Conservation (phyloP, 2,113 vertebrate genomes). For the Campylomormyrus numenius region DNA sequence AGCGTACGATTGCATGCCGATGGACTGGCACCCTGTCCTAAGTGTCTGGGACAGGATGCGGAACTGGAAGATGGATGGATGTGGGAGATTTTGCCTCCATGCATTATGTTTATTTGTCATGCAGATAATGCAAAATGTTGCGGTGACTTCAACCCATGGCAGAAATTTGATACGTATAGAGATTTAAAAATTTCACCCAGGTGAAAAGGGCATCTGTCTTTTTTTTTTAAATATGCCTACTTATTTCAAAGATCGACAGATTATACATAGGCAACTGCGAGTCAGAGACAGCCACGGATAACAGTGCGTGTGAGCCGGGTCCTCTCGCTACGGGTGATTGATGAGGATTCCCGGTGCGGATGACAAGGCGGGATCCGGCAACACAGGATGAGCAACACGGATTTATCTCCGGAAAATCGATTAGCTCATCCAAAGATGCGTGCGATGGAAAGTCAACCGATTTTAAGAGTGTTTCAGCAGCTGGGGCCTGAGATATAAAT, state of each 20-base stretch:
- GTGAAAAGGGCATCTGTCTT: not conserved
- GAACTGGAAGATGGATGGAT: not conserved
- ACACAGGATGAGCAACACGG: conserved; percentile 46
- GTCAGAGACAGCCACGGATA: not conserved
- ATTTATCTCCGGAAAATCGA: conserved; percentile 55
- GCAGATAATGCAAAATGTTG: not conserved
- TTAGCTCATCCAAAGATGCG: conserved; percentile 29
- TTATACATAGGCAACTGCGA: not conserved
- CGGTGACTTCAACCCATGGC: not conserved
- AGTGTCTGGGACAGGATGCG: not conserved
- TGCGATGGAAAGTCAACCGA: conserved; percentile 15
- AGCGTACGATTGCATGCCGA: not conserved
- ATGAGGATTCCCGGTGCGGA: conserved; percentile 47
- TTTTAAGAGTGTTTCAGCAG: conserved; percentile 15
- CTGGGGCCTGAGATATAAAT: not conserved
- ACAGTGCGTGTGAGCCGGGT: not conserved
- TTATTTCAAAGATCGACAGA: not conserved
- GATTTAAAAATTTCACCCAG: not conserved
- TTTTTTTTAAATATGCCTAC: not conserved
- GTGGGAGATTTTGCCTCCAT: not conserved
- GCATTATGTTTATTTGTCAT: not conserved
- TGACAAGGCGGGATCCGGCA: conserved; percentile 44
- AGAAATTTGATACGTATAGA: not conserved
- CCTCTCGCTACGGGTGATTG: conserved; percentile 40
- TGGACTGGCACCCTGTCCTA: not conserved